Conservation (phyloP, 1,140 invertebrate species). For the Euborellia annulipes region DNA sequence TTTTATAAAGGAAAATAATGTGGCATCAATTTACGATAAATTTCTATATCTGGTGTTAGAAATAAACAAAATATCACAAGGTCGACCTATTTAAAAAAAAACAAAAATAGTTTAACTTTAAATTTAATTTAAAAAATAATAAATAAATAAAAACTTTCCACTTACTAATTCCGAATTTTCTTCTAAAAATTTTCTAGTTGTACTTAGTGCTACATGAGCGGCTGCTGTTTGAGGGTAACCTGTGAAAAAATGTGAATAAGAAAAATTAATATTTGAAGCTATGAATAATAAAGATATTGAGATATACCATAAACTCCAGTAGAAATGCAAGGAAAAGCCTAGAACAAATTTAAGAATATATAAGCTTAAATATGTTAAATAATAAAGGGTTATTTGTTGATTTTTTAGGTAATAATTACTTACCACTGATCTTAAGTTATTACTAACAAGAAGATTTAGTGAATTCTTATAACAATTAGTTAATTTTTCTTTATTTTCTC, state of each 20-base stretch:
- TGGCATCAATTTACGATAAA: conserved; percentile 56
- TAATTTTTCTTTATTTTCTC: conserved; percentile 47
- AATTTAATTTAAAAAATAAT: conserved; percentile 7
- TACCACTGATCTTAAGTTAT: conserved; percentile 47
- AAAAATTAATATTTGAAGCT: background rate
- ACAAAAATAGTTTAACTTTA: conserved; percentile 9
- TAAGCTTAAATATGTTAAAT: background rate
- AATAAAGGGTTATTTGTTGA: no score
- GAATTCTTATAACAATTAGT: conserved; percentile 51
- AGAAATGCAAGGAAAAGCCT: conserved; percentile 70
- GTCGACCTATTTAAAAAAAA: conserved; percentile 37
- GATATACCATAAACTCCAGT: conserved; percentile 59
- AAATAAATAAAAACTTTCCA: conserved; percentile 9
- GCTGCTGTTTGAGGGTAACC: conserved; percentile 62
- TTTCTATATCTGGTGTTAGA: conserved; percentile 46
- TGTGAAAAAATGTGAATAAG: conserved; percentile 18
- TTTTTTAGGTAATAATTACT: conserved; percentile 9
- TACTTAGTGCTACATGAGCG: conserved; percentile 50
- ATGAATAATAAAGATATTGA: conserved; percentile 2
- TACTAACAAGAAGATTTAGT: conserved; percentile 38
- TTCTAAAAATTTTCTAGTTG: conserved; percentile 49
- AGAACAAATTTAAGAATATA: conserved; percentile 12
- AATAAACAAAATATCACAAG: conserved; percentile 72
- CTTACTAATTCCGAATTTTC: conserved; percentile 35
- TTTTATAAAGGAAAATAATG: conserved; percentile 46